Percentiles rank a stretch among this genome's conserved stretches.
phyloP scores from a whole-genome alignment of 35 echinoderm and acorn worm genomes.

The Lytechinus pictus region DNA sequence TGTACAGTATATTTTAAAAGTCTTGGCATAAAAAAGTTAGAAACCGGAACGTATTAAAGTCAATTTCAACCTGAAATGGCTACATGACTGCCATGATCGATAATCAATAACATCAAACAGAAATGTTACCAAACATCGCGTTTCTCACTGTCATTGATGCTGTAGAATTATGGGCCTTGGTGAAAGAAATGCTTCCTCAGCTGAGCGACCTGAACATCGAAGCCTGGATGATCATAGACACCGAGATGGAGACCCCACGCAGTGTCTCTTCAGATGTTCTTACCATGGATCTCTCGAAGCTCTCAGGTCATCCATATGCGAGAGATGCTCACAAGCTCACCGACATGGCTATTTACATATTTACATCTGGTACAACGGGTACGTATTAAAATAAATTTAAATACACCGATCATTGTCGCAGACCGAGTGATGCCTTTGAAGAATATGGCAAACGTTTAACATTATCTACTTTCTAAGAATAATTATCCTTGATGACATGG shows the following conservation, averaged over 20 bases:
- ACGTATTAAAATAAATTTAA: background rate
- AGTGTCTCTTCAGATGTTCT: background rate
- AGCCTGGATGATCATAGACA: conserved; percentile 52
- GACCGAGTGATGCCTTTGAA: too few species aligned
- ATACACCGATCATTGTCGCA: too few species aligned
- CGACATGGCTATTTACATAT: conserved; percentile 58
- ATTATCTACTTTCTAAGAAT: too few species aligned
- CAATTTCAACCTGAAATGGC: too few species aligned
- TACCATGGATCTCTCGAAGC: conserved; percentile 10
- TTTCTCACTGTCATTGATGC: background rate
- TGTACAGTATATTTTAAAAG: too few species aligned
- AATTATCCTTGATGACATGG: too few species aligned
- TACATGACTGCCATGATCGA: too few species aligned
- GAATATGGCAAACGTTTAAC: too few species aligned
- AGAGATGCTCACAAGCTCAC: conserved; percentile 32
- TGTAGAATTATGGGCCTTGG: background rate
- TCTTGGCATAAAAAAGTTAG: too few species aligned
- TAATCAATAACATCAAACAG: too few species aligned
- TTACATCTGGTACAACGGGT: conserved; percentile 72
- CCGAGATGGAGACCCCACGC: background rate
- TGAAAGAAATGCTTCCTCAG: conserved; percentile 53
- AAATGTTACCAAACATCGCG: too few species aligned
- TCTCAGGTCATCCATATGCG: conserved; percentile 13
- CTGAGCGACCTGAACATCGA: conserved; percentile 58
- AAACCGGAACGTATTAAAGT: too few species aligned